A percentile compares a stretch with the other conserved stretches of the same genome.
These are phyloP conservation scores for Phyllotis vaccarum DNA, from an alignment of 2,797 vertebrate species.

Conservation along the genomic window DNA sequence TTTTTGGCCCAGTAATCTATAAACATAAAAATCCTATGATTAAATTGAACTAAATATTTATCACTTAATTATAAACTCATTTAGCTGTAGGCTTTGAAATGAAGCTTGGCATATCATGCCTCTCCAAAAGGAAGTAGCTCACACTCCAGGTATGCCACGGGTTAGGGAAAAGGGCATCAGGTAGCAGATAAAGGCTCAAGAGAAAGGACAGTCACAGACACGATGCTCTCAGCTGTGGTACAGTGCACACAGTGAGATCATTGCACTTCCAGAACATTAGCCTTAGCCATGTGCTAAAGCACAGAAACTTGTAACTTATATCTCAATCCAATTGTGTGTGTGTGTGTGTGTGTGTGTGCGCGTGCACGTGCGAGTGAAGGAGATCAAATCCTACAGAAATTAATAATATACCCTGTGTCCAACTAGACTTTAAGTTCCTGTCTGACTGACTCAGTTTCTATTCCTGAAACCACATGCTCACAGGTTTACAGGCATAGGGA, in stretches of 20 bases:
- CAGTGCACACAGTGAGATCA: background rate
- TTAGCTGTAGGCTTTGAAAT: background rate
- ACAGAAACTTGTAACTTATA: background rate
- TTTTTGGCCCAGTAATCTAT: background rate
- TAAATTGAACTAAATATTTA: slow-evolving; percentile 7
- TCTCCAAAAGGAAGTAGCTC: background rate
- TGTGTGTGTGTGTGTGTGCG: background rate
- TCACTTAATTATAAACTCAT: slow-evolving; percentile 19
- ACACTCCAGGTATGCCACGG: background rate
- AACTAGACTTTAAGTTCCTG: background rate
- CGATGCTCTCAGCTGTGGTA: background rate
- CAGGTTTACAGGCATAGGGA: background rate
- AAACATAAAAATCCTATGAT: background rate
- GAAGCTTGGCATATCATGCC: background rate
- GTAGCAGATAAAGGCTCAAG: background rate
- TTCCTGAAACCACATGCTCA: background rate
- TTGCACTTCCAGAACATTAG: background rate
- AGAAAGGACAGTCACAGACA: background rate
- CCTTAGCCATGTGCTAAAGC: background rate
- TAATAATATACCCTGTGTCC: background rate
- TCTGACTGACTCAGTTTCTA: background rate
- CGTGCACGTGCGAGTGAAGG: background rate
- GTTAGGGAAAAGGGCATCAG: background rate
- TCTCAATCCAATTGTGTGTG: background rate
- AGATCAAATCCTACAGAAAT: background rate